phyloP scores from a whole-genome alignment of 2,888 invertebrate genomes.

The Camponotus fellah region DNA sequence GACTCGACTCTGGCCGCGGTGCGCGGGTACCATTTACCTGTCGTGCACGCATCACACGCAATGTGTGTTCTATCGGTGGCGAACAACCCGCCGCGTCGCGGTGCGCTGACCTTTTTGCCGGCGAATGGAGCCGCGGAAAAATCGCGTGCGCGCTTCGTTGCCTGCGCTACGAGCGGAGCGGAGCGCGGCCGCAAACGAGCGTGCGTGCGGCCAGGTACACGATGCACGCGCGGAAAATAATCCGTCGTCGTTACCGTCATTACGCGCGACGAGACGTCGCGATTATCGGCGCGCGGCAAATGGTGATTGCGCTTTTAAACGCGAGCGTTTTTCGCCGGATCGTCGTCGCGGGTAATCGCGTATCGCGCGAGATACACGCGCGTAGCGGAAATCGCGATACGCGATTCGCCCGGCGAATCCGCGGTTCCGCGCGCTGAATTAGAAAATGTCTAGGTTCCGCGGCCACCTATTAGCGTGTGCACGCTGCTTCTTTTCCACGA shows the following conservation, averaged over 20 bases:
- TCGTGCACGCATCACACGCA: slow-evolving; percentile 73
- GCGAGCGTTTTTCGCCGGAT: slow-evolving; percentile 33
- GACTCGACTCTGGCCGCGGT: slow-evolving; percentile 21
- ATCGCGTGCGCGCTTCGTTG: slow-evolving; percentile 52
- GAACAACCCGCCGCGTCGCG: slow-evolving; percentile 41
- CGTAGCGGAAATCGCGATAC: slow-evolving; percentile 4
- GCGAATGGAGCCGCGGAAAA: slow-evolving; percentile 61
- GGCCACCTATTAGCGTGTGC: slow-evolving; percentile 50
- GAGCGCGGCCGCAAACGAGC: slow-evolving; percentile 48
- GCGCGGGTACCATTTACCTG: slow-evolving; percentile 73
- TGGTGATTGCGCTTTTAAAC: slow-evolving; percentile 4
- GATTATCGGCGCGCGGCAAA: slow-evolving; percentile 32
- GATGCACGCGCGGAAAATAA: slow-evolving; percentile 39
- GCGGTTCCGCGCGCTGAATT: slow-evolving; percentile 55
- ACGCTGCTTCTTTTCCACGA: slow-evolving; percentile 43
- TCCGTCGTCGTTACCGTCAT: slow-evolving; percentile 35
- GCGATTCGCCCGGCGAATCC: not conserved
- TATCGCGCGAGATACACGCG: slow-evolving; percentile 18
- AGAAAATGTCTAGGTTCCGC: slow-evolving; percentile 46
- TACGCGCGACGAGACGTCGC: slow-evolving; percentile 42
- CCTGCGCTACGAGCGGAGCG: slow-evolving; percentile 11
- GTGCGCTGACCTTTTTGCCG: slow-evolving; percentile 74
- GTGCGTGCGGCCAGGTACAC: not conserved
- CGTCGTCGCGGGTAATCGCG: slow-evolving; percentile 41
- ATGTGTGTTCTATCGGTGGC: slow-evolving; percentile 71